Percentiles rank a stretch among this genome's conserved stretches.
These are phyloP conservation scores for Bombus waltoni DNA, from an alignment of 1,140 invertebrate genomes.

Conservation along the genomic window DNA sequence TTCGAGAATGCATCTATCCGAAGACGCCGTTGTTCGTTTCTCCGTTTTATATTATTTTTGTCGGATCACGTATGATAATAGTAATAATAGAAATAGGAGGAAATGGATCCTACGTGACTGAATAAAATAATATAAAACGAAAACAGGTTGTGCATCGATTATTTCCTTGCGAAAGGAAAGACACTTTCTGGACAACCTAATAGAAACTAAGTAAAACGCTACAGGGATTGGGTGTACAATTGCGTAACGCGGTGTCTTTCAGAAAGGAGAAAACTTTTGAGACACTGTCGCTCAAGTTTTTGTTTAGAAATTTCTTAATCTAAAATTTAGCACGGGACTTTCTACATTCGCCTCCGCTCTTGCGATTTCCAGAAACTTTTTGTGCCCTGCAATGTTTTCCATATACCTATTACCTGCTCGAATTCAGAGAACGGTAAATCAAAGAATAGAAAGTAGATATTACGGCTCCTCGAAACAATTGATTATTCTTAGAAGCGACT, in stretches of 20 bases:
- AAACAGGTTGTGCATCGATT: no score
- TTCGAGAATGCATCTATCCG: no score
- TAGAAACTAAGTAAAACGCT: no score
- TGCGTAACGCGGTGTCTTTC: background rate
- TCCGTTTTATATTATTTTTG: no score
- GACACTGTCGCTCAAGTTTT: background rate
- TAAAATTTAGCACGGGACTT: background rate
- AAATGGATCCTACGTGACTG: no score
- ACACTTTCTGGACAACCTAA: no score
- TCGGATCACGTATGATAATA: no score
- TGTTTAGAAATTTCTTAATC: background rate
- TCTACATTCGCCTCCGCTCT: background rate
- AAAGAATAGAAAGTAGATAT: constrained; percentile 62
- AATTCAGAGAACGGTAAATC: constrained; percentile 46
- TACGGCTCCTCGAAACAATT: constrained; percentile 48
- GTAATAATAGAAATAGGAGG: no score
- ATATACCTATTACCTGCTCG: constrained; percentile 9
- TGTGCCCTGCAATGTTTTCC: constrained; percentile 33
- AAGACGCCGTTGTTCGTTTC: background rate
- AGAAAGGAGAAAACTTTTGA: background rate
- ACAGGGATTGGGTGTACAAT: background rate
- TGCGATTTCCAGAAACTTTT: background rate
- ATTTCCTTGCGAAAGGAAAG: no score
- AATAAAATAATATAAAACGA: no score
- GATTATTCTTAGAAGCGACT: no score